A percentile compares a stretch with the other conserved stretches of the same genome.
These are phyloP conservation scores for Sebastes matsubarae DNA, from an alignment of 2,797 vertebrate genomes.

Conservation along the genomic window DNA sequence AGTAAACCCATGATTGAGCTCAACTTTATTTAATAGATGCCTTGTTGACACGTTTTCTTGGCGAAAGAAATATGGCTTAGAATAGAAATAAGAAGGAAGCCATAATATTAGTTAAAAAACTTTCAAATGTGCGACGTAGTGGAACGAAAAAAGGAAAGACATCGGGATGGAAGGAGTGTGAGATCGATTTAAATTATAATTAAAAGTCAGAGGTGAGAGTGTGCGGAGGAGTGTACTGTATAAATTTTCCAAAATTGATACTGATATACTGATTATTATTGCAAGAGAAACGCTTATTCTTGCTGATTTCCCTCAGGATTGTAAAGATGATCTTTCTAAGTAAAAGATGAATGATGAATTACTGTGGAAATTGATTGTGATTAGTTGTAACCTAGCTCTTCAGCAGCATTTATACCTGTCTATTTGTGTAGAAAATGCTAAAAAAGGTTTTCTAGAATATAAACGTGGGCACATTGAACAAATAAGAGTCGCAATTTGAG, in stretches of 20 bases:
- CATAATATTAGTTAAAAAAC: no score
- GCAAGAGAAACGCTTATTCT: not conserved
- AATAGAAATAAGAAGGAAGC: no score
- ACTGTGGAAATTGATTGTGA: slow-evolving; percentile 25
- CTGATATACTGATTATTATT: slow-evolving; percentile 19
- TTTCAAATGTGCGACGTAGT: no score
- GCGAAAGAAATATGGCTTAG: no score
- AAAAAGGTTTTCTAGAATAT: not conserved
- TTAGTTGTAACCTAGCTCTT: slow-evolving; percentile 5
- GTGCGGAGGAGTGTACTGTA: not conserved
- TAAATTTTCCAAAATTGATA: not conserved
- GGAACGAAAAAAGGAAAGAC: no score
- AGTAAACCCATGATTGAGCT: no score
- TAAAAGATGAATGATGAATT: slow-evolving; percentile 23
- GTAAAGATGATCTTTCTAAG: slow-evolving; percentile 1
- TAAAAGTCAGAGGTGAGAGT: not conserved
- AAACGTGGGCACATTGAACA: not conserved
- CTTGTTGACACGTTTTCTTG: no score
- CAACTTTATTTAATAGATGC: no score
- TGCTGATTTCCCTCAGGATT: slow-evolving; percentile 30
- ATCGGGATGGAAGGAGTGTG: no score
- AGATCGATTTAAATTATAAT: slow-evolving; percentile 7
- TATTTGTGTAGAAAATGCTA: not conserved
- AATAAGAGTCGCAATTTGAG: not conserved
- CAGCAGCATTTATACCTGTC: not conserved